These are phyloP conservation scores for Climacteris rufus DNA, from an alignment of 2,113 vertebrate genomes.

Conservation along the genomic window DNA sequence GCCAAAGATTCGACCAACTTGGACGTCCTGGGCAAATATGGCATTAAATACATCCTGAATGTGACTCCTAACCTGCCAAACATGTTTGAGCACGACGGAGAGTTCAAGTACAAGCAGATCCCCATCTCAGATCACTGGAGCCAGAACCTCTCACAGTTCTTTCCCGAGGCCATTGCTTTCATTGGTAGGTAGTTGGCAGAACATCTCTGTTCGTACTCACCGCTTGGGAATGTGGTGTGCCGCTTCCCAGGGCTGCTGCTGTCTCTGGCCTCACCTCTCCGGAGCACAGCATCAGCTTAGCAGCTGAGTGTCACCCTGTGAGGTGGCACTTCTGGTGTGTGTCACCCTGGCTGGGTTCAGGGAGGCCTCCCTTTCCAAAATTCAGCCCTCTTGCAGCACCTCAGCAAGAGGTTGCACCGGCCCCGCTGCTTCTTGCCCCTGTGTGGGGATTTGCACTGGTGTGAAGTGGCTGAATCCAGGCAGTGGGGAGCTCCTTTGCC, in stretches of 20 bases:
- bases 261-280: background rate
- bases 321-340: background rate
- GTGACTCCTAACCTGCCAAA: conserved; percentile 99
- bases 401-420: background rate
- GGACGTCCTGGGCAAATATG: conserved; percentile 93
- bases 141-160: conserved; percentile 99
- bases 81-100: conserved; percentile 94
- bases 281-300: background rate
- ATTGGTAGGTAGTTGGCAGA: conserved; percentile 85
- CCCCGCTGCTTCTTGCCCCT: background rate
- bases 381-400: background rate
- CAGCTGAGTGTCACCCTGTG: background rate
- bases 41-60: conserved; percentile 99
- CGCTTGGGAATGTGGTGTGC: background rate
- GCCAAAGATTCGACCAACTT: conserved; percentile 98
- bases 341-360: background rate
- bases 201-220: background rate
- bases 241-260: background rate
- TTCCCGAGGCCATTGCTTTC: conserved; percentile 98
- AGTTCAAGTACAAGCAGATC: conserved; percentile 99
- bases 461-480: background rate
- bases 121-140: conserved; percentile 99
- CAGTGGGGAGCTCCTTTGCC: background rate
- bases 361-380: background rate
- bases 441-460: background rate